Evolutionary conservation across 1,140 invertebrate species (phyloP), one percentile per base, ranked within the genome.

Genomic region (Planococcus citri): DNA sequence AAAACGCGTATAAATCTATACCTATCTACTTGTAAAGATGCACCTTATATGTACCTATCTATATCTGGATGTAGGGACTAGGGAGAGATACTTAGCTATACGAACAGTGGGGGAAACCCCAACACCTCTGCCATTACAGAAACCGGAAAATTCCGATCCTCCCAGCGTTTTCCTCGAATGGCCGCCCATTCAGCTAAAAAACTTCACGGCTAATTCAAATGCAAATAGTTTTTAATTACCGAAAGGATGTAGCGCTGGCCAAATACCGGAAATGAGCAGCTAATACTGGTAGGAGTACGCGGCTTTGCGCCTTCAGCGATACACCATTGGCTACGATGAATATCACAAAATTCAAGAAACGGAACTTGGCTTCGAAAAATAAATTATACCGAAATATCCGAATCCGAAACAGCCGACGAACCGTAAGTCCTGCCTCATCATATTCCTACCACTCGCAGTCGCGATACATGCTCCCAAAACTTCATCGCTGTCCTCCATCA

Each of bases 241-340:
- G 41, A 51, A 51, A 51, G 41, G 41, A 51, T 51, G 41, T 51
- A 51, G 41, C 41, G 41, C n/a, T 51, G 41, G 41, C 41, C 41
- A 17, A 14, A 20, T 51, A 51, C 12, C 41, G 41, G 41, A 51
- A 51, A 51, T 20, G 41, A 51, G 41, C 41, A 6, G 41, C 41
- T 51, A 51, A 51, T 51, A 20, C 29, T 51, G n/a, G 41, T 51
- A 33, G 41, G 41, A 51, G 41, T 51, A 51, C 41, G 41, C 6
- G 33, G 33, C 14, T 6, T 8, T 14, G 33, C 33, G 41, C 41
- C 41, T 20, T 51, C 6, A 2, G n/a, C n/a, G 41, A 51, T 51
- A 51, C 17, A 51, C 41, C 41, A 51, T 51, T 51, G 41, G 41
- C 17, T 51, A 51, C 41, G 41, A 51, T 51, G 41, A 51, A 51